Evolutionary conservation across 37 sponge, comb jelly and placozoan species (phyloP).

Genomic region (Spongia lamella): DNA sequence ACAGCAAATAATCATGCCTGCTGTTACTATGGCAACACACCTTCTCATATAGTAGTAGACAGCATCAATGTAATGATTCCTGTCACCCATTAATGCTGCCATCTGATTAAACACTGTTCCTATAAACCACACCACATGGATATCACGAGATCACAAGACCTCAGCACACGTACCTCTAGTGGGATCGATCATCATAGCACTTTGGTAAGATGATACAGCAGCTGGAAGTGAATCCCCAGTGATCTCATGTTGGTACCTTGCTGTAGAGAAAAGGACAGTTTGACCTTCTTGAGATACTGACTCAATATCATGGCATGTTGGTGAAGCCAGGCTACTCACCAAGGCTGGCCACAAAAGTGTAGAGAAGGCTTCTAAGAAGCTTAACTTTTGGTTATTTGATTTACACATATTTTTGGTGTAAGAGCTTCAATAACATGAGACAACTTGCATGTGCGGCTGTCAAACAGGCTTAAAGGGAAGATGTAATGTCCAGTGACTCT

Average conservation of each 20-base stretch:
- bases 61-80: slow-evolving; percentile 61
- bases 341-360: too few species aligned
- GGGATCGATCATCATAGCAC: slow-evolving; percentile 71
- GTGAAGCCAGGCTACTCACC: too few species aligned
- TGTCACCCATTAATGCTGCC: slow-evolving; percentile 63
- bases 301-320: too few species aligned
- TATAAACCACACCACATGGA: slow-evolving; percentile 1
- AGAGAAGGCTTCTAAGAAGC: too few species aligned
- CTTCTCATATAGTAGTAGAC: slow-evolving; percentile 78
- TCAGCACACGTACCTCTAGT: slow-evolving; percentile 46
- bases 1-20: not conserved
- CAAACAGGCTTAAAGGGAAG: too few species aligned
- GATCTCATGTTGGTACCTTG: slow-evolving; percentile 56
- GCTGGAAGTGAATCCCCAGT: slow-evolving; percentile 18
- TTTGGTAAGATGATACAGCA: slow-evolving; percentile 54
- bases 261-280: slow-evolving; percentile 26
- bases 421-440: too few species aligned
- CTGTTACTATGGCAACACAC: slow-evolving; percentile 16
- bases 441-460: too few species aligned
- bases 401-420: too few species aligned
- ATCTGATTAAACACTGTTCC: slow-evolving; percentile 75
- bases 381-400: too few species aligned
- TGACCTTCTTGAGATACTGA: too few species aligned
- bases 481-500: too few species aligned
- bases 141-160: not conserved